phyloP scores from a whole-genome alignment of 1,140 invertebrate genomes.

The Gryon sp. region DNA sequence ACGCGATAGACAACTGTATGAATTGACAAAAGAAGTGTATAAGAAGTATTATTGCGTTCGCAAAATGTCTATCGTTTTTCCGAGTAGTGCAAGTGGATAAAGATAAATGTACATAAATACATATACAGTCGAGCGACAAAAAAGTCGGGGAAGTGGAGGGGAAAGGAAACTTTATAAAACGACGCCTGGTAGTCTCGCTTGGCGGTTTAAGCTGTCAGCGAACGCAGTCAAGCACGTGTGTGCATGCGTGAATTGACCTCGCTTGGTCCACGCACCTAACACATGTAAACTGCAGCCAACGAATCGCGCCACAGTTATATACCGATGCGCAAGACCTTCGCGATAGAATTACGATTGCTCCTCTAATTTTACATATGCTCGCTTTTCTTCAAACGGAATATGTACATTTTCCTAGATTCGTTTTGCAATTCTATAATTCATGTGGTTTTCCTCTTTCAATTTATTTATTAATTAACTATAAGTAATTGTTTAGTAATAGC shows the following conservation, averaged over 20 bases:
- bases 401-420: constrained; percentile 18
- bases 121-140: no score
- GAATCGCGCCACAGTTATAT: constrained; percentile 54
- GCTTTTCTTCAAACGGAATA: constrained; percentile 20
- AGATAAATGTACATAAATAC: no score
- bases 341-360: constrained; percentile 24
- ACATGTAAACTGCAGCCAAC: constrained; percentile 59
- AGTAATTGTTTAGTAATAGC: no score
- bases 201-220: constrained; percentile 20
- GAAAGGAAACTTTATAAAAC: constrained; percentile 35
- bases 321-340: constrained; percentile 54
- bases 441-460: no score
- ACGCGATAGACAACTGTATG: no score
- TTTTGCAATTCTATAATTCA: no score
- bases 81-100: no score
- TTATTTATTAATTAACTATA: no score
- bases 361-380: constrained; percentile 22
- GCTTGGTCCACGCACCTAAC: constrained; percentile 71
- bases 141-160: no score
- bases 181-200: constrained; percentile 44
- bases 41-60: no score
- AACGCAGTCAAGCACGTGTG: constrained; percentile 50
- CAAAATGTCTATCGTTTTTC: no score
- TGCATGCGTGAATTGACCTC: constrained; percentile 73
- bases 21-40: no score